Evolutionary conservation across 2,113 vertebrate genomes (phyloP).

Genomic region (Artemisiospiza belli): DNA sequence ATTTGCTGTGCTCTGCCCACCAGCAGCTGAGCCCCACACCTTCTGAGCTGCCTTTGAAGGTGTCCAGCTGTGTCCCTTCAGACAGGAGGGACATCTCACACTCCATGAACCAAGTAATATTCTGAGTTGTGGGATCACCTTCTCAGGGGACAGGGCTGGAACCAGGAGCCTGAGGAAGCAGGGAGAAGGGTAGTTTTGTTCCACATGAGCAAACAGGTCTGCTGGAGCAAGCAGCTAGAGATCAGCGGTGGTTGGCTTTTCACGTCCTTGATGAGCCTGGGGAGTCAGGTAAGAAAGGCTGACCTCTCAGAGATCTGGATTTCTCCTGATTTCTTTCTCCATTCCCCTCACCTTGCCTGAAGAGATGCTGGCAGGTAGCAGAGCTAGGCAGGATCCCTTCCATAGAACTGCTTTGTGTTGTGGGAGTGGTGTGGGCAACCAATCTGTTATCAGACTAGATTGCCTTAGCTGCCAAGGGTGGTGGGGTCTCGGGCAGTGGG

Average conservation of each 20-base stretch:
- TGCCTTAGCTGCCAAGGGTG: neutral
- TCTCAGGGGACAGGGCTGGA: neutral
- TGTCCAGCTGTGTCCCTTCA: neutral
- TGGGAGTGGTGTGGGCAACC: neutral
- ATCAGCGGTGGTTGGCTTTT: neutral
- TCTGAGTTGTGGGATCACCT: neutral
- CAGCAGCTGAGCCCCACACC: neutral
- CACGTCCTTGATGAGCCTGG: neutral
- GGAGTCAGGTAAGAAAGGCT: neutral
- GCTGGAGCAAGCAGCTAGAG: neutral
- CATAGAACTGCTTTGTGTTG: neutral
- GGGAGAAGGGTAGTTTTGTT: neutral
- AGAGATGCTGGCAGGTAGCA: neutral
- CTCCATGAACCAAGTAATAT: fast-evolving
- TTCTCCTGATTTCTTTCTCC: neutral
- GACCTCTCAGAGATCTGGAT: neutral
- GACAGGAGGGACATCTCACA: fast-evolving
- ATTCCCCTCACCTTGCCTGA: neutral
- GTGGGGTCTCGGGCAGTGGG: neutral
- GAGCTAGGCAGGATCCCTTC: neutral
- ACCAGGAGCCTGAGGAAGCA: neutral
- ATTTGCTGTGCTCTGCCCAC: neutral
- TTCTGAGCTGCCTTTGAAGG: neutral
- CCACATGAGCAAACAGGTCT: neutral
- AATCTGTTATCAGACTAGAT: fast-evolving